Evolutionary conservation across 2,113 vertebrate species (phyloP).

Genomic region (Phyllostomus hastatus): DNA sequence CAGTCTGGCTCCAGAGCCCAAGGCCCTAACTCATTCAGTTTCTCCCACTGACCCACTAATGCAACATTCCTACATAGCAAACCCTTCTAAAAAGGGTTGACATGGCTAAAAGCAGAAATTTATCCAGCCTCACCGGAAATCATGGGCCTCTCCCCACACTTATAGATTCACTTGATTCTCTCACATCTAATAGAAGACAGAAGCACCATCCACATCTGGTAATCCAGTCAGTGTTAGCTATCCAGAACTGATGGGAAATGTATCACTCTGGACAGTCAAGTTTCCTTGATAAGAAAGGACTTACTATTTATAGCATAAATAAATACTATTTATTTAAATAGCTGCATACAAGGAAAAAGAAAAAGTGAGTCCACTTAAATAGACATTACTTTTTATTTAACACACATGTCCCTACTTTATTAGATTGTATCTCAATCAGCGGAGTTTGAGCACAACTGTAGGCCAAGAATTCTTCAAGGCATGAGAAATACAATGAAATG

Average conservation of each 20-base stretch:
- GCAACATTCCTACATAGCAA: not conserved
- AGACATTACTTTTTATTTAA: not conserved
- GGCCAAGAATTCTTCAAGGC: not conserved
- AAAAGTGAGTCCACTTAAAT: not conserved
- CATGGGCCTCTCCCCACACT: not conserved
- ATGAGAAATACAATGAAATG: not conserved
- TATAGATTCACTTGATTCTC: not conserved
- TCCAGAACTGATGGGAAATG: not conserved
- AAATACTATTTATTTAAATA: not conserved
- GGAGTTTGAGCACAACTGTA: not conserved
- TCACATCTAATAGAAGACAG: not conserved
- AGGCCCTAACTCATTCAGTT: not conserved
- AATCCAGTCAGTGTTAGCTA: not conserved
- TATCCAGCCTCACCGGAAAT: not conserved
- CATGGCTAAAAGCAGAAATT: not conserved
- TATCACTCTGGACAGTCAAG: not conserved
- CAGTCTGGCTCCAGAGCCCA: not conserved
- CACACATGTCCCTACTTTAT: not conserved
- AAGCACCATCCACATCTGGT: not conserved
- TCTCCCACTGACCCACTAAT: not conserved
- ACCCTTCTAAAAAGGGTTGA: not conserved
- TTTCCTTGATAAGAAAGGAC: not conserved
- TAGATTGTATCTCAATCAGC: not conserved
- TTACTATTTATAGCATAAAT: not conserved
- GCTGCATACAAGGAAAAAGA: not conserved